Base-by-base conservation (phyloP, 2,113 vertebrate genomes). In the Datnioides undecimradiatus region DNA sequence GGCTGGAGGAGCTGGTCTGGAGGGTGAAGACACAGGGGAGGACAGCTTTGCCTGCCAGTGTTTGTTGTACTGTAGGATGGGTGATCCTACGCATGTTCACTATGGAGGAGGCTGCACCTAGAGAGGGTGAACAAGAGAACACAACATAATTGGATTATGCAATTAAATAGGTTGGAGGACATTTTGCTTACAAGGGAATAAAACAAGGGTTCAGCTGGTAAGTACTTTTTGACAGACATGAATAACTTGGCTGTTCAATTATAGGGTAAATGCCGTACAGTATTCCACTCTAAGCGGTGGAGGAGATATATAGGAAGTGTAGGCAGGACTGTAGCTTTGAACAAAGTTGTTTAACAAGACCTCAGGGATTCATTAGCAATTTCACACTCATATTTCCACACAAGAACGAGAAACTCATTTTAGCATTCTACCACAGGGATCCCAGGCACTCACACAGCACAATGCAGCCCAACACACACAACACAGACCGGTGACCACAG, bases 11-110 rank as follows among this genome's bases (percentile, higher is more conserved):
- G 78, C 36, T 59, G 76, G 75, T 88, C 5, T 90, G 89, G 27
- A 96, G 93, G 1, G 93, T 90, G 87, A 96, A 97, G 85, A 97
- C 88, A 86, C 98, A 99, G 36, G 97, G 97, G 17, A 99, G 94
- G n/a, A 94, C 88, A 17, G 93, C 96, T 14, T 93, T 89, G 85
- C 96, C 96, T 0, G 97, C 96, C 82, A 98, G 93, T 3, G 91
- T 91, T 8, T 94, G 95, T 0, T 88, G 91, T 1, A 96, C 57
- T 0, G 93, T 31, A 8, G 73, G 93, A 29, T 95, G 93, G 49
- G 94, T 95, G 76, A 95, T 93, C 89, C 95, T 92, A 27, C 94
- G 95, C 92, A 97, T 95, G 75, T 87, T 96, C 77, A 97, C 95
- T 23, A 92, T 90, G 76, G 95, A 95, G 76, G 95, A 95, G 5